Conservation (phyloP, 2,113 vertebrate species). For the Muscicapa adusta region DNA sequence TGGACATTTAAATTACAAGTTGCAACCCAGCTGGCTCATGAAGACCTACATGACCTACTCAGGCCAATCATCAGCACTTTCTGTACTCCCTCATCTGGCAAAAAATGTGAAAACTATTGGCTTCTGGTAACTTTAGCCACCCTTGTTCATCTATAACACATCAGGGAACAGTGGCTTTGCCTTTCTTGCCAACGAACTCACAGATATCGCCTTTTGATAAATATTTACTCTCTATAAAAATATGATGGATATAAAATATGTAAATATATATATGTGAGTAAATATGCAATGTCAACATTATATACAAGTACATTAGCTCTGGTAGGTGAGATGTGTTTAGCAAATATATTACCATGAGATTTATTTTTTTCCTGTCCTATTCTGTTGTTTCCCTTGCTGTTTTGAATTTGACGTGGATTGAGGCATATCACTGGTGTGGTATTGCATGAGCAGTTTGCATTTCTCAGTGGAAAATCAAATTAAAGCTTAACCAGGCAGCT, state of each 20-base stretch:
- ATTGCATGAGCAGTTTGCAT: conserved; percentile 61
- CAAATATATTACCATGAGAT: conserved; percentile 34
- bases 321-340: conserved; percentile 43
- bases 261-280: conserved; percentile 31
- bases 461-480: conserved; percentile 45
- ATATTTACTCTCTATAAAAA: conserved; percentile 31
- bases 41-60: neutral
- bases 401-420: conserved; percentile 50
- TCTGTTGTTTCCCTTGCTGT: conserved; percentile 15
- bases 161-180: neutral
- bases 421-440: conserved; percentile 13
- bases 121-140: neutral
- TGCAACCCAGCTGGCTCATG: conserved; percentile 11
- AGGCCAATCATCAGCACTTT: neutral
- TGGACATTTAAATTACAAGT: conserved; percentile 17
- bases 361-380: neutral
- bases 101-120: neutral
- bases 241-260: neutral
- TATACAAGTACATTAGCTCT: conserved; percentile 30
- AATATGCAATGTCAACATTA: conserved; percentile 28
- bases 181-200: conserved; percentile 18
- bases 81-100: neutral
- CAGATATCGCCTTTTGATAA: conserved; percentile 14
- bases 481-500: conserved; percentile 31
- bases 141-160: neutral